phyloP scores from a whole-genome alignment of 2,888 invertebrate species.

The Ochropleura leucogaster region DNA sequence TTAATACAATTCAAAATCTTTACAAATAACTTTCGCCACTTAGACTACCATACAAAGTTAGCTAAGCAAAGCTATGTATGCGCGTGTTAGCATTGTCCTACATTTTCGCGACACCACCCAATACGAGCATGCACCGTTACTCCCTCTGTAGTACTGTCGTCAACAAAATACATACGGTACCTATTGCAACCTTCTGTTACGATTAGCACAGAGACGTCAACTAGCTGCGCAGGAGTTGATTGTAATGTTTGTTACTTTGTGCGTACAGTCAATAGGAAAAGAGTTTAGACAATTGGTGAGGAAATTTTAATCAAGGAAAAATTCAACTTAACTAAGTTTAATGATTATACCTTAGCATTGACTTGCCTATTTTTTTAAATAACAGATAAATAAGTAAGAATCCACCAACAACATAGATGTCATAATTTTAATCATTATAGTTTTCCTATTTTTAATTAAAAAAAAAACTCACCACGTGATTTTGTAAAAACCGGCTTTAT shows the following conservation, averaged over 20 bases:
- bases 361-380: not conserved
- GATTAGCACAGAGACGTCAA: constrained; percentile 79
- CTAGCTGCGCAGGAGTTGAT: constrained; percentile 74
- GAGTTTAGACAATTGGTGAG: not conserved
- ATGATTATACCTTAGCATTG: not conserved
- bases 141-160: constrained; percentile 26
- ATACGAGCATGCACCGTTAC: constrained; percentile 41
- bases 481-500: too few relatives aligned
- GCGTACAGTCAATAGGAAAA: constrained; percentile 41
- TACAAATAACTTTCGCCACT: not conserved
- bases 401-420: not conserved
- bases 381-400: not conserved
- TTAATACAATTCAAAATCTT: not conserved
- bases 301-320: not conserved
- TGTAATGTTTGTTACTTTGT: constrained; percentile 52
- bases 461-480: too few relatives aligned
- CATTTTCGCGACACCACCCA: constrained; percentile 18
- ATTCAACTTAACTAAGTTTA: not conserved
- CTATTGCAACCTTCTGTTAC: constrained; percentile 72
- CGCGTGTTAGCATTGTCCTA: constrained; percentile 22
- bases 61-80: not conserved
- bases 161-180: constrained; percentile 33
- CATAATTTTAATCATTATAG: too few relatives aligned
- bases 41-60: not conserved
- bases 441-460: too few relatives aligned